phyloP scores from a whole-genome alignment of 2,797 vertebrate species.

The Channa striata region DNA sequence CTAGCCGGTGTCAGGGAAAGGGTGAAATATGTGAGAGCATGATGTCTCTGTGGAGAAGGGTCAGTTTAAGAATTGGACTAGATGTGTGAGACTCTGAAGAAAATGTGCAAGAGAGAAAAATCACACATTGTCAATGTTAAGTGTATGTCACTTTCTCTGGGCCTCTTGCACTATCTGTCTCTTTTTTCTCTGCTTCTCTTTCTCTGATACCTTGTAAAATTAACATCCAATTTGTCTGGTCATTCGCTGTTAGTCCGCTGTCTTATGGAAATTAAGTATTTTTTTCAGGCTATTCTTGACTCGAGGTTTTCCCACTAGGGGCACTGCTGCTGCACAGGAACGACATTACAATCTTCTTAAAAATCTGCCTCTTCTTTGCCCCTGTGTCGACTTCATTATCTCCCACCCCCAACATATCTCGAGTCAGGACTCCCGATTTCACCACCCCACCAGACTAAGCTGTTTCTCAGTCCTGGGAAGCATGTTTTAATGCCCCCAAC shows the following conservation, averaged over 20 bases:
- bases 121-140: slow-evolving; percentile 40
- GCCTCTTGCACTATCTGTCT: slow-evolving; percentile 3
- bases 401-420: slow-evolving; percentile 52
- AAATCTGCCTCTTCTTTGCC: slow-evolving; percentile 34
- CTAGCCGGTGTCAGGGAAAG: slow-evolving; percentile 30
- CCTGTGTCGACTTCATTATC: slow-evolving; percentile 60
- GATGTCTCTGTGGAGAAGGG: slow-evolving; percentile 44
- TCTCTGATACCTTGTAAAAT: slow-evolving; percentile 40
- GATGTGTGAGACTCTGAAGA: slow-evolving; percentile 49
- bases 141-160: slow-evolving; percentile 13
- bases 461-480: slow-evolving; percentile 76
- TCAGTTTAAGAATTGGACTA: slow-evolving; percentile 59
- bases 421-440: slow-evolving; percentile 67
- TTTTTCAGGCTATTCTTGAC: neutral
- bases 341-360: slow-evolving; percentile 61
- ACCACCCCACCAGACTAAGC: slow-evolving; percentile 73
- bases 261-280: slow-evolving; percentile 30
- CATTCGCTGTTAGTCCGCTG: slow-evolving; percentile 22
- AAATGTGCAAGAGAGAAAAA: slow-evolving; percentile 44
- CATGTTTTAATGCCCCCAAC: slow-evolving; percentile 66
- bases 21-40: slow-evolving; percentile 55
- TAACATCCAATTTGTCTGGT: slow-evolving; percentile 27
- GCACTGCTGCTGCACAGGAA: slow-evolving; percentile 66
- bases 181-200: slow-evolving; percentile 18
- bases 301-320: slow-evolving; percentile 60